Evolutionary conservation across 2,797 vertebrate genomes (phyloP).

Genomic region (Mormyrops boulengeri): DNA sequence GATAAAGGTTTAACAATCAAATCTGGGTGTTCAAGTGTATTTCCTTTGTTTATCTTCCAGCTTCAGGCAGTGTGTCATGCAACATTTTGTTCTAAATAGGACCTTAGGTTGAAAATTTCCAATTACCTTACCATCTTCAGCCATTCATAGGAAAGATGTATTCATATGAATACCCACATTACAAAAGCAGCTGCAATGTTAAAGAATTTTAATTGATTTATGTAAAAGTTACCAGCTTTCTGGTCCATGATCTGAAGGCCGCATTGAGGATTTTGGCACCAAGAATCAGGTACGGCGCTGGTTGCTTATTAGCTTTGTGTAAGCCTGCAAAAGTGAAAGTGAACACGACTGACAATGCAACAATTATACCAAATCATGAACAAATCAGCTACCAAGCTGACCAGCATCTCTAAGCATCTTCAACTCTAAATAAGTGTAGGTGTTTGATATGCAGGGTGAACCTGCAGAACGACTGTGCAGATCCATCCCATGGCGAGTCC

Average conservation of each 20-base stretch:
- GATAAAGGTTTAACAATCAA: neutral
- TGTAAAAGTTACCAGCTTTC: constrained; percentile 77
- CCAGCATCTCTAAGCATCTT: neutral
- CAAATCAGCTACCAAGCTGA: neutral
- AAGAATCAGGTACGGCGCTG: constrained; percentile 82
- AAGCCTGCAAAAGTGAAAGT: constrained; percentile 62
- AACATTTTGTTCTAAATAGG: neutral
- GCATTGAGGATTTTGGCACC: constrained; percentile 97
- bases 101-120: neutral
- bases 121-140: neutral
- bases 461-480: neutral
- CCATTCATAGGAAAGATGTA: neutral
- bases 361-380: constrained; percentile 27
- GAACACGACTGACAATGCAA: constrained; percentile 20
- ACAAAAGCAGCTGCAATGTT: neutral
- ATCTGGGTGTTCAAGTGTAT: neutral
- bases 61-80: neutral
- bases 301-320: constrained; percentile 92
- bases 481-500: neutral
- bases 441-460: neutral
- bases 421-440: neutral
- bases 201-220: neutral
- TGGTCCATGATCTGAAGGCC: constrained; percentile 96
- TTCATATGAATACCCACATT: neutral
- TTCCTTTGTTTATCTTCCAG: neutral